Percentiles rank a stretch among this genome's conserved stretches.
Evolutionary conservation across 2,888 invertebrate genomes (phyloP).

Genomic region (Meloe dianella): DNA sequence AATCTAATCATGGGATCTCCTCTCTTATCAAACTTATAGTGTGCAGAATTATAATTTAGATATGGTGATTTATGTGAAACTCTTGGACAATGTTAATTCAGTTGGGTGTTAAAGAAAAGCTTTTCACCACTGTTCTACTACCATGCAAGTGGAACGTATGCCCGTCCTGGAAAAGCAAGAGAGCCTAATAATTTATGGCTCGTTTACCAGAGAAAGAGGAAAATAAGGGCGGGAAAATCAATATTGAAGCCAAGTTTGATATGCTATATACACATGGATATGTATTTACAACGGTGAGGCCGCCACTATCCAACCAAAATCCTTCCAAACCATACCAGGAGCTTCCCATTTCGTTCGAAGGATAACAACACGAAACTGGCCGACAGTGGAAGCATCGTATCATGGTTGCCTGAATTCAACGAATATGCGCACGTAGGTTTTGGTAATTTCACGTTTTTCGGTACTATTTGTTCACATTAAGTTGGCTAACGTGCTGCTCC

Average conservation of each 20-base stretch:
- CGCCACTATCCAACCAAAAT: conserved; percentile 43
- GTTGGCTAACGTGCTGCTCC: conserved; percentile 60
- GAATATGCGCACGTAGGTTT: conserved; percentile 54
- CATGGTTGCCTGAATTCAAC: conserved; percentile 31
- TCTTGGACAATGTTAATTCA: background rate
- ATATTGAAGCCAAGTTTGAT: conserved; percentile 42
- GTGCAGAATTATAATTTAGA: background rate
- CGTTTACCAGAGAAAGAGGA: conserved; percentile 54
- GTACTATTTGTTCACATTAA: conserved; percentile 59
- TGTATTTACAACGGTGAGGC: conserved; percentile 41
- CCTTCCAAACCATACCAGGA: conserved; percentile 42
- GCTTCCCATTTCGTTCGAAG: conserved; percentile 31
- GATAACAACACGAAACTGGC: conserved; percentile 35
- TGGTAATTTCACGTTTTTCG: conserved; percentile 57
- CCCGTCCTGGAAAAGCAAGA: conserved; percentile 41
- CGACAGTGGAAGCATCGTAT: conserved; percentile 38
- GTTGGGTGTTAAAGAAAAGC: background rate
- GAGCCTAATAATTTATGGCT: conserved; percentile 55
- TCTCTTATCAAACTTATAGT: background rate
- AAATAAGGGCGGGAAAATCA: conserved; percentile 57
- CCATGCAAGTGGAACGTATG: conserved; percentile 26
- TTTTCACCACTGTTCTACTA: background rate
- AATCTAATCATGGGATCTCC: too few species aligned
- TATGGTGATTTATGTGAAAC: conserved; percentile 1
- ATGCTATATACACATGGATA: conserved; percentile 21